Base-by-base conservation (phyloP, 2,797 vertebrate species). In the Enoplosus armatus region DNA sequence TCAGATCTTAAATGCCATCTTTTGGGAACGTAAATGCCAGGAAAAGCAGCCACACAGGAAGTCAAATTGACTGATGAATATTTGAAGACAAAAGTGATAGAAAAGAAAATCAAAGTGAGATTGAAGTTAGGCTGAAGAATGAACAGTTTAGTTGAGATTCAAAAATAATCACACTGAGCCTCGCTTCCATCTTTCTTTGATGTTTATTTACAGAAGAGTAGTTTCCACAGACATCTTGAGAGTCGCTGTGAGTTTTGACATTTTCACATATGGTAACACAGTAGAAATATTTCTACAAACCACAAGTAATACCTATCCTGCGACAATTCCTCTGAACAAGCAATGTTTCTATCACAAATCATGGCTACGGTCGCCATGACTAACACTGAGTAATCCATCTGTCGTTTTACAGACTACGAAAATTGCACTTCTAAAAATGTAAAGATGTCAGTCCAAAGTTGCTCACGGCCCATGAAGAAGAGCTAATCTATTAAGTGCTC, bases 151-250 rank as follows among this genome's bases (percentile, higher is more conserved):
- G 9, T 16, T n/a, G 14, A 55, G 3, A 69, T 26, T 6, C 22
- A 60, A 60, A 79, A 80, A 11, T n/a, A 75, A 70, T 43, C 9
- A 83, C 67, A 62, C 37, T 0, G 18, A 53, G 8, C 6, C 27
- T 15, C 2, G 5, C 37, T 75, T 82, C 82, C 31, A 69, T 80
- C 24, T 83, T 83, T 87, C 76, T 81, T 90, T 80, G 56, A 93
- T 84, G 72, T 93, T 94, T 95, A 95, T 95, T 95, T 95, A 95
- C 93, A 95, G 87, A 90, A 92, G 83, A 88, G 76, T 85, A 79
- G 54, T 83, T 92, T 89, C 84, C 85, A 89, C 89, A 93, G 77
- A 86, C 82, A 88, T 79, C 74, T 79, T 79, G 71, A 82, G 64
- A 84, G 83, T 82, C 74, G 73, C 69, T 88, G 79, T 83, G 83